Conservation (phyloP, 2,113 vertebrate species). For the Myxocyprinus asiaticus region DNA sequence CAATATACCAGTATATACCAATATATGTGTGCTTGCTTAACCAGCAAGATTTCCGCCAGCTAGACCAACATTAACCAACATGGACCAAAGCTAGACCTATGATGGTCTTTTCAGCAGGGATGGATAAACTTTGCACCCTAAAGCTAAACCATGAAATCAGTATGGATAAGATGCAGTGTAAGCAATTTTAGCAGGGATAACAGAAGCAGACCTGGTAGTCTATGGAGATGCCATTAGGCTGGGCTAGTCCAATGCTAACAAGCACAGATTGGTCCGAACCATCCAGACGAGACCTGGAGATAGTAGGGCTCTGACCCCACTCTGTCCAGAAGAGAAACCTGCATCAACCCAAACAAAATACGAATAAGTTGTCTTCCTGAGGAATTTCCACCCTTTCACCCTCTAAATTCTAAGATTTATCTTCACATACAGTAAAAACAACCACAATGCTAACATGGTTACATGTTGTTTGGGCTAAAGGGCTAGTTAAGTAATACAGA, state of each 20-base stretch:
- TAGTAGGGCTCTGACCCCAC: slow-evolving; percentile 85
- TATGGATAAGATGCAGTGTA: slow-evolving; percentile 15
- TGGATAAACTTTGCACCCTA: slow-evolving; percentile 44
- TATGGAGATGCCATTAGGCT: slow-evolving; percentile 87
- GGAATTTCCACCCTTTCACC: too few species aligned
- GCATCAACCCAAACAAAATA: slow-evolving; percentile 18
- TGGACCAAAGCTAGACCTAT: too few species aligned
- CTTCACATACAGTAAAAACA: too few species aligned
- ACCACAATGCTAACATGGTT: too few species aligned
- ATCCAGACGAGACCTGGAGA: slow-evolving; percentile 82
- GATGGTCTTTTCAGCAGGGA: slow-evolving; percentile 38
- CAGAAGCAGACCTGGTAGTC: slow-evolving; percentile 82
- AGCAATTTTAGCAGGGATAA: neutral
- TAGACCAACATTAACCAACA: slow-evolving; percentile 15
- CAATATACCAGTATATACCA: too few species aligned
- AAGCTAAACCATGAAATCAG: slow-evolving; percentile 36
- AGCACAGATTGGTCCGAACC: slow-evolving; percentile 82
- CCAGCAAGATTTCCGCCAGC: neutral
- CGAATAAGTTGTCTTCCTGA: neutral
- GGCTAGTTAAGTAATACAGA: too few species aligned
- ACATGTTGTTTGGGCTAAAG: too few species aligned
- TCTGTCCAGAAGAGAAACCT: slow-evolving; percentile 91
- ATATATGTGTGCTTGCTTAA: too few species aligned
- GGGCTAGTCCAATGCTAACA: slow-evolving; percentile 78
- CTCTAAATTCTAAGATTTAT: too few species aligned